These are phyloP conservation scores for Apodemus sylvaticus DNA, from an alignment of 2,113 vertebrate species.

Conservation along the genomic window DNA sequence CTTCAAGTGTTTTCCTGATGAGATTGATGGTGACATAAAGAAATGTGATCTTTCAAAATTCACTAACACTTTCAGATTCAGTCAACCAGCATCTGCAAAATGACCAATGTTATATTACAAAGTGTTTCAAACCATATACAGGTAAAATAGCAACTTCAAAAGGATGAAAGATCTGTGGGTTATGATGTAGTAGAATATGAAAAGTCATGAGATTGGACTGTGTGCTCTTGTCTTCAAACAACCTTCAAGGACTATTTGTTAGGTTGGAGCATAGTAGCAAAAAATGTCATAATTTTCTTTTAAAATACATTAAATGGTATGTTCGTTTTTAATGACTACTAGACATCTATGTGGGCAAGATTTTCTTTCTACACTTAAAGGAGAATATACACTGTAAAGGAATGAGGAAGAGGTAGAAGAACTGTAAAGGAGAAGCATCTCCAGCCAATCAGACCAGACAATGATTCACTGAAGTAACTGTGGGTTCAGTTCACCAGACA, in stretches of 20 bases:
- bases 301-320: not conserved
- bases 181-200: not conserved
- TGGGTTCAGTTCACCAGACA: not conserved
- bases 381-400: not conserved
- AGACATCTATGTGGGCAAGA: not conserved
- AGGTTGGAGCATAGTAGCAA: not conserved
- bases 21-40: not conserved
- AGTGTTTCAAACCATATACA: not conserved
- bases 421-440: not conserved
- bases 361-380: not conserved
- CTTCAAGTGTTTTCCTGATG: not conserved
- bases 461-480: not conserved
- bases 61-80: not conserved
- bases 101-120: not conserved
- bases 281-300: not conserved
- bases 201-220: not conserved
- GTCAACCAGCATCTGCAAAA: constrained; percentile 3
- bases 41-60: not conserved
- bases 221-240: not conserved
- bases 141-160: not conserved
- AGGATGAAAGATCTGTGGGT: not conserved
- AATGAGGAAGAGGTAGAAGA: not conserved
- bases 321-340: not conserved
- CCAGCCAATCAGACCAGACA: not conserved
- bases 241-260: not conserved